A percentile compares a stretch with the other conserved stretches of the same genome.
Conservation (phyloP, 2,797 vertebrate genomes). For the Psittacula echo region DNA sequence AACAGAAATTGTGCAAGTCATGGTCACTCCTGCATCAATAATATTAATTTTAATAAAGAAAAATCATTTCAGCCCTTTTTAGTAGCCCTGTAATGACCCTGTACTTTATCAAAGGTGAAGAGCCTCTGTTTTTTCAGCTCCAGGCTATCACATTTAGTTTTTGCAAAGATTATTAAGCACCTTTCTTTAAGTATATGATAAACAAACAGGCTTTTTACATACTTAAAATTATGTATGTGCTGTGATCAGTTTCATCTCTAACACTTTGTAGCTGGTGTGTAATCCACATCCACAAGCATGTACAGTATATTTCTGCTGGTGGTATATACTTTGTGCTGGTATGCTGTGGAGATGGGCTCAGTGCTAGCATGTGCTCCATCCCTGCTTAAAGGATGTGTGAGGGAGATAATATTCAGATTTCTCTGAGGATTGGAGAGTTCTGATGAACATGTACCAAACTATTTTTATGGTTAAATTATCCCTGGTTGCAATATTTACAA, state of each 20-base stretch:
- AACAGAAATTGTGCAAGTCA: neutral
- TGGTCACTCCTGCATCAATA: neutral
- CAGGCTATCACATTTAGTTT: neutral
- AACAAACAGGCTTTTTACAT: neutral
- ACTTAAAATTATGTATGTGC: neutral
- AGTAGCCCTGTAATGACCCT: neutral
- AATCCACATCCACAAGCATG: accelerated
- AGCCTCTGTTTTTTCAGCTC: neutral
- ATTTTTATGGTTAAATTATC: neutral
- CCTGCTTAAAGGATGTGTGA: neutral
- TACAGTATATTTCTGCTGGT: neutral
- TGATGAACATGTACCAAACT: neutral
- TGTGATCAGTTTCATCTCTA: neutral
- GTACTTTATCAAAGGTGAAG: neutral
- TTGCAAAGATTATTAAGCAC: neutral
- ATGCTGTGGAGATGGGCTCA: neutral
- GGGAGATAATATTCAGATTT: neutral
- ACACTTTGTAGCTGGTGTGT: neutral
- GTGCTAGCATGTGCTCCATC: neutral
- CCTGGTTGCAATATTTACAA: neutral
- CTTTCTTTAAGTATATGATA: neutral
- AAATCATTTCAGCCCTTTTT: neutral
- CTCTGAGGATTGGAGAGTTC: neutral
- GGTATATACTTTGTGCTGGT: neutral
- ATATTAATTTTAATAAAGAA: neutral